Evolutionary conservation across 2,888 invertebrate genomes (phyloP), one percentile per base, ranked within the genome.

Genomic region (Pterostichus madidus): DNA sequence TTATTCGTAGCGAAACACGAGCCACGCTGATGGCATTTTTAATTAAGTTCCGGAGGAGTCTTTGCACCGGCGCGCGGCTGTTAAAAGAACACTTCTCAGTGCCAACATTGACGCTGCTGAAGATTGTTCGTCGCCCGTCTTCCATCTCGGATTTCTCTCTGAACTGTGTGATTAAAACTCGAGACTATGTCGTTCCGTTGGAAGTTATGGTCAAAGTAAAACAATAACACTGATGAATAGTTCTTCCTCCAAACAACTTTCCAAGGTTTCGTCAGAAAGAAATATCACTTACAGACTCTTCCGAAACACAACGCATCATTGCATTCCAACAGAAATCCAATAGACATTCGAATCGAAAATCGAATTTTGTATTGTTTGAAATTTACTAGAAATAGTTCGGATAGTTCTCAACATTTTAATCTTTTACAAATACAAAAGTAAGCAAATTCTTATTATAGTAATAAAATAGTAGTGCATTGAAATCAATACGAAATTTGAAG

Each of bases 71-170:
- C 39, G 39, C 76, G 15, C 39, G 68, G 39, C 77, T 77, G 83
- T 83, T 82, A 83, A 83, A 83, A 77, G 83, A 77, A 83, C 83
- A 83, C 76, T 82, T 82, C 76, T 82, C 76, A 75, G 82, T 75
- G 76, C 82, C 44, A 82, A 82, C 81, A 82, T 82, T 75, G 81
- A 76, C 82, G 59, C 80, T 59, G 68, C 64, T 68, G 71, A 71
- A 71, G 71, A 71, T 71, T 71, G 71, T 24, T 44, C 49, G 8
- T 53, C 2, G 71, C 17, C 46, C 46, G 32, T 13, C 44, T 59
- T 46, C 80, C 80, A 32, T 81, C 75, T 81, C 75, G 75, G 44
- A 76, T 82, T 82, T 82, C 81, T 71, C 49, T 71, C 73, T 44
- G 79, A 76, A 75, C 44, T 75, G 56, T 76, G 61, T 75, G 75